Conservation (phyloP, 1,140 invertebrate species). For the Galendromus occidentalis region DNA sequence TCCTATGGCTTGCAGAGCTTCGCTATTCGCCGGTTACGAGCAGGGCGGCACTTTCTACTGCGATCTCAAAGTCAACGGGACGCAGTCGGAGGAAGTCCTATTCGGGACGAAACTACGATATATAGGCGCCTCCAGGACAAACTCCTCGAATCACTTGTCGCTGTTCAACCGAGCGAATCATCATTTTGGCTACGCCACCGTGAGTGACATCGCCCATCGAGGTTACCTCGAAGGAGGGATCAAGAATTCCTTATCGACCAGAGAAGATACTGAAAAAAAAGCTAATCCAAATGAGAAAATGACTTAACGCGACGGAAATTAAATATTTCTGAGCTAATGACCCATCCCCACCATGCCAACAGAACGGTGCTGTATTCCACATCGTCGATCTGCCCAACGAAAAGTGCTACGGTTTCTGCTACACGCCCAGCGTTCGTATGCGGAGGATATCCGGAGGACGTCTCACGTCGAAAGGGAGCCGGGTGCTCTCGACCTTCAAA, state of each 20-base stretch:
- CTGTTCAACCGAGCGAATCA: neutral
- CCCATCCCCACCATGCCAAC: neutral
- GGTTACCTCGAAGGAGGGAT: neutral
- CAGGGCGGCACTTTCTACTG: neutral
- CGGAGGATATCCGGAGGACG: neutral
- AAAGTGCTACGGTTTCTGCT: neutral
- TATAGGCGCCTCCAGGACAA: neutral
- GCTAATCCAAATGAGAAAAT: neutral
- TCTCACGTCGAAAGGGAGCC: neutral
- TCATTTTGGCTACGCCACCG: neutral
- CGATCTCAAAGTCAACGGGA: neutral
- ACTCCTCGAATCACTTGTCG: neutral
- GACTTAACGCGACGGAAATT: neutral
- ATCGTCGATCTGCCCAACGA: neutral
- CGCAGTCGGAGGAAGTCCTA: neutral
- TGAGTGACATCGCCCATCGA: neutral
- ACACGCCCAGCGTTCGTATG: neutral
- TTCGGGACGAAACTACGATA: neutral
- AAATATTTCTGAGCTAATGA: no score
- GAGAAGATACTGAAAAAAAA: neutral
- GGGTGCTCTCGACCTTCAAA: neutral
- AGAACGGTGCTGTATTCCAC: neutral
- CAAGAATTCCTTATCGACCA: neutral
- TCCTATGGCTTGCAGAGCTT: neutral
- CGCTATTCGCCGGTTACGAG: neutral